Conservation (phyloP, 2,888 invertebrate genomes). For the Ecliptopera silaceata region DNA sequence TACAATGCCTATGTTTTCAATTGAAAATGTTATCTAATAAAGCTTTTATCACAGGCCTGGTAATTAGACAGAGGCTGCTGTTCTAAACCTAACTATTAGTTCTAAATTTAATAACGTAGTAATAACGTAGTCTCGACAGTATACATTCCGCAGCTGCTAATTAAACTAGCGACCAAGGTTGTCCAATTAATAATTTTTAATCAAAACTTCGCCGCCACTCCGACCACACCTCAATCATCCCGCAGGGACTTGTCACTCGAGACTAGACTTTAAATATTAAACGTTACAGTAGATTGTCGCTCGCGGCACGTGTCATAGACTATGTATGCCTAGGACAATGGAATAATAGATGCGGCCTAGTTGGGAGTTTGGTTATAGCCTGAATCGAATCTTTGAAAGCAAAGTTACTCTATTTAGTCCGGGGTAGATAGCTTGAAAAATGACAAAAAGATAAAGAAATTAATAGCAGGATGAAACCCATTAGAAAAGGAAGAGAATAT, state of each 20-base stretch:
- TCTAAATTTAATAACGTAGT: not conserved
- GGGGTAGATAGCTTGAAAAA: too few relatives aligned
- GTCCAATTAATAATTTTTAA: constrained; percentile 18
- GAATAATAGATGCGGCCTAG: constrained; percentile 29
- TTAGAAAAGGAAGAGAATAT: too few relatives aligned
- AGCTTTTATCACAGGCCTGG: too few relatives aligned
- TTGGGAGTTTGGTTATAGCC: constrained; percentile 13
- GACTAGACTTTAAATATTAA: constrained; percentile 27
- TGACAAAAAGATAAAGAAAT: too few relatives aligned
- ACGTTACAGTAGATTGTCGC: constrained; percentile 14
- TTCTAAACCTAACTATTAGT: too few relatives aligned
- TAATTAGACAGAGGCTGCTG: too few relatives aligned
- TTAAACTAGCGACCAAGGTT: constrained; percentile 6
- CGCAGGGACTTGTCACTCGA: constrained; percentile 11
- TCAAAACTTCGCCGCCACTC: constrained; percentile 14
- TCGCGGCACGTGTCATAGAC: constrained; percentile 11
- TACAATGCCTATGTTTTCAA: too few relatives aligned
- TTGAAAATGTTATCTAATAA: too few relatives aligned
- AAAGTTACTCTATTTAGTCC: constrained; percentile 3
- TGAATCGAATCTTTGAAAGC: constrained; percentile 5
- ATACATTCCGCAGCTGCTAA: not conserved
- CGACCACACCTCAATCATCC: constrained; percentile 14
- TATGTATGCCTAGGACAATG: constrained; percentile 21
- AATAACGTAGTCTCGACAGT: not conserved
- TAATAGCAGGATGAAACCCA: too few relatives aligned